Evolutionary conservation across 2,888 invertebrate species (phyloP), one percentile per base, ranked within the genome.

Genomic region (Galeopsomyia nigrocyanea): DNA sequence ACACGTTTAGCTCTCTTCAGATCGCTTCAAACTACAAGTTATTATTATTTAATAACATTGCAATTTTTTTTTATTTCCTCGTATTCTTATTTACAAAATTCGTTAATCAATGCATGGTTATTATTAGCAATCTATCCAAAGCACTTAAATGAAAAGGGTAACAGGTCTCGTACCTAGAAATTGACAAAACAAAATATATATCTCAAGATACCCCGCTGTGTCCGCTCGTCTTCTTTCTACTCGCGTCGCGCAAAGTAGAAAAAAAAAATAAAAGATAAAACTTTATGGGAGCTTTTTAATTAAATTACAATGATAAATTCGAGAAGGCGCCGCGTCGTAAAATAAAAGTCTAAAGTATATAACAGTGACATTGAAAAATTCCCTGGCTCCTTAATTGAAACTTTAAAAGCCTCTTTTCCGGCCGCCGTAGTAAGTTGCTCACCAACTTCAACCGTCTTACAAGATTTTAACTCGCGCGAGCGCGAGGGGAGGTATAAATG

Each of bases 321-420:
- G 2, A 26, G 17, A 10, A 13, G 39, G n/a, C n/a, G n/a, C 10
- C 39, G 26, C 14, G 71, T 22, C 39, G 64, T 64, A 58, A 60
- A 47, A 39, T 39, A 39, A 39, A 39, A 39, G 39, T 39, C 22
- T 19, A 57, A 68, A 68, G 65, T 73, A 39, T 56, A 50, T 56
- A 69, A 65, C 51, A 57, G 46, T 46, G 62, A 69, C 65, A 69
- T 66, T 65, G 65, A 69, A 68, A 66, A 73, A 65, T 66, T 64
- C 22, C 51, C 1, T 9, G 26, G 60, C 57, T 31, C 66, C 62
- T 65, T 73, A 73, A 73, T 69, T 69, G 73, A 69, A 73, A 73
- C 16, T 69, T 73, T 73, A 66, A 69, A 69, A 69, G 65, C 51
- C 69, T 57, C 69, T 69, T 65, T 65, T 57, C 62, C 51, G 39